Base-by-base conservation (phyloP, 1,140 invertebrate species). In the Geopemphigus sp. region DNA sequence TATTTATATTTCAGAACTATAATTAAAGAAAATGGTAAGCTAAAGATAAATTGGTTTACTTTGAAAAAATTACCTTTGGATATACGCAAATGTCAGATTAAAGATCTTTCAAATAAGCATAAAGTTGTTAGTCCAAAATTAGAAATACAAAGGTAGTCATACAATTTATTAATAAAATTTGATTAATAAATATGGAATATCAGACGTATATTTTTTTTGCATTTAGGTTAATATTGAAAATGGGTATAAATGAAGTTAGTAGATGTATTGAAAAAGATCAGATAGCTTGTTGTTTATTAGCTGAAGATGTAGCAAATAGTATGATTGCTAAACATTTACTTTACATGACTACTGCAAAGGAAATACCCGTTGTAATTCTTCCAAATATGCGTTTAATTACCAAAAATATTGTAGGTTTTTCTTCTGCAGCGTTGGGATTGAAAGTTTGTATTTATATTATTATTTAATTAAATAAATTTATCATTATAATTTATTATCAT, bases 191-290 rank as follows among this genome's bases (percentile, higher is more conserved):
- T 63, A 32, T 11, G 15, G 29, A 63, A 32, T 63, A 63, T 29
- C 32, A 39, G 32, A 39, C 8, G 32, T 6, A 45, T 22, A 5
- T 39, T 15, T 64, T 22, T 17, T 66, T 2, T 66, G 39, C 26
- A 45, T 59, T 8, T 22, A 78, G 74, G 50, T 78, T 15, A 53
- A 1, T 78, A 47, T 61, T 78, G 15, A 78, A 78, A 61, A 63
- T 78, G 56, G 74, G 74, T 61, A 78, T 78, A 11, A 78, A 78
- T 78, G 74, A 59, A 63, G 57, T 78, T 19, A 78, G 57, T 61
- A 45, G 74, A 63, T 78, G 39, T 26, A n/a, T 78, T 29, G 74
- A 78, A 78, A 78, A 78, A 78, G 24, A 78, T 5, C 29, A 78
- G 47, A 24, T 78, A 50, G 22, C 56, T 63, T 78, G 74, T 78